A percentile compares a stretch with the other conserved stretches of the same genome.
Conservation (phyloP, 2,888 invertebrate genomes). For the Helobdella robusta region DNA sequence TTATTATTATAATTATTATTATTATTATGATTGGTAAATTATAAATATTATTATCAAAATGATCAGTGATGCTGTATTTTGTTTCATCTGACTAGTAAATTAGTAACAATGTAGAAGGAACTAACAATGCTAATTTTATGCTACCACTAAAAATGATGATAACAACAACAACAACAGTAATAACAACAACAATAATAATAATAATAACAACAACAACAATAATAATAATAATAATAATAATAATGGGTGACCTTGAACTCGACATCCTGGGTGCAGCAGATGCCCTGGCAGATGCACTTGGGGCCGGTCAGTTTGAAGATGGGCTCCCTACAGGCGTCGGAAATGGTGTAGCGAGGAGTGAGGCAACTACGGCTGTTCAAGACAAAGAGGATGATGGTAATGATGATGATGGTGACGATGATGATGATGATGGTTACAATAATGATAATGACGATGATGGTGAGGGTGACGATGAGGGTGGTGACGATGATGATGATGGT, state of each 20-base stretch:
- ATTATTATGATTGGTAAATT: no score
- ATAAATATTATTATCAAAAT: no score
- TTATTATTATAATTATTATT: no score
- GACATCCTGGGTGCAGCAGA: constrained; percentile 43
- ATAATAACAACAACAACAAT: not conserved
- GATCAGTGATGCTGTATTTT: no score
- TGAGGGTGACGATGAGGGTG: no score
- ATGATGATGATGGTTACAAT: no score
- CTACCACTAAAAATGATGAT: not conserved
- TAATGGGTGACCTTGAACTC: constrained; percentile 40
- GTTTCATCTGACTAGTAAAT: no score
- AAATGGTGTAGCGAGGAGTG: constrained; percentile 26
- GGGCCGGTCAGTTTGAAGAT: constrained; percentile 40
- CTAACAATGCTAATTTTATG: not conserved
- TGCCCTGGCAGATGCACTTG: constrained; percentile 42
- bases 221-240: not conserved
- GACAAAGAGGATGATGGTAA: not conserved
- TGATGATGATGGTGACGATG: not conserved
- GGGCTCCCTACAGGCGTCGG: constrained; percentile 26
- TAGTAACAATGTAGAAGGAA: no score
- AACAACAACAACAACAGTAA: not conserved
- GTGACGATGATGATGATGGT: not conserved
- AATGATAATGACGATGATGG: no score
- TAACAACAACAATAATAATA: not conserved
- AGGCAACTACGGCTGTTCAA: constrained; percentile 29